phyloP scores from a whole-genome alignment of 2,888 invertebrate genomes.

The Quadroppia sp. region DNA sequence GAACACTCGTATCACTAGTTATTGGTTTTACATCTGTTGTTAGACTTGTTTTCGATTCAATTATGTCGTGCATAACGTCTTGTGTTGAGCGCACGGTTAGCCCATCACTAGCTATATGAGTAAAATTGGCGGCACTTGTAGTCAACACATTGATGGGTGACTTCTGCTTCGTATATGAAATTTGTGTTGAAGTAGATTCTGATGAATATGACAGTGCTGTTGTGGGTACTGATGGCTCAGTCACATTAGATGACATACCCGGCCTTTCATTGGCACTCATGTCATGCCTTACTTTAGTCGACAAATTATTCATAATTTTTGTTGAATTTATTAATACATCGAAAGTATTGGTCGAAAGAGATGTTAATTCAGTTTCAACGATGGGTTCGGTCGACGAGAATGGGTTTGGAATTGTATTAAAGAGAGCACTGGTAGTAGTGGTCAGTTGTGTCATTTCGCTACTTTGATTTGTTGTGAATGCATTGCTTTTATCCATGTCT shows the following conservation, averaged over 20 bases:
- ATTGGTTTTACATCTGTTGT: slow-evolving; percentile 19
- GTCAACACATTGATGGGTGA: too few relatives aligned
- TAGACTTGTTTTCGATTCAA: slow-evolving; percentile 11
- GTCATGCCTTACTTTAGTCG: not conserved
- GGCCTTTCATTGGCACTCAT: too few relatives aligned
- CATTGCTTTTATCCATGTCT: not conserved
- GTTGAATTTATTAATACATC: not conserved
- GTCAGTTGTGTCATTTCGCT: not conserved
- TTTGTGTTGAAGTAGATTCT: not conserved
- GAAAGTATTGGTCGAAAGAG: not conserved
- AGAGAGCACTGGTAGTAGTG: slow-evolving; percentile 9
- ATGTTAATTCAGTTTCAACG: not conserved
- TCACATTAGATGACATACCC: not conserved
- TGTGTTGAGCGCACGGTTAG: not conserved
- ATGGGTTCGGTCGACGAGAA: not conserved
- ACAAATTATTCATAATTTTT: not conserved
- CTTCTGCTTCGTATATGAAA: not conserved
- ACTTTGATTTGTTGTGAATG: slow-evolving; percentile 12
- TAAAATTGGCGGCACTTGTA: too few relatives aligned
- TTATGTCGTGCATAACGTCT: not conserved
- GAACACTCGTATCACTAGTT: not conserved
- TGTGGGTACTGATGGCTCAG: not conserved
- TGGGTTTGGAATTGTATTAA: not conserved
- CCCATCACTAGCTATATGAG: too few relatives aligned
- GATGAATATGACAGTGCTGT: not conserved